These are phyloP conservation scores for Cebidichthys violaceus DNA, from an alignment of 2,113 vertebrate species.

Conservation along the genomic window DNA sequence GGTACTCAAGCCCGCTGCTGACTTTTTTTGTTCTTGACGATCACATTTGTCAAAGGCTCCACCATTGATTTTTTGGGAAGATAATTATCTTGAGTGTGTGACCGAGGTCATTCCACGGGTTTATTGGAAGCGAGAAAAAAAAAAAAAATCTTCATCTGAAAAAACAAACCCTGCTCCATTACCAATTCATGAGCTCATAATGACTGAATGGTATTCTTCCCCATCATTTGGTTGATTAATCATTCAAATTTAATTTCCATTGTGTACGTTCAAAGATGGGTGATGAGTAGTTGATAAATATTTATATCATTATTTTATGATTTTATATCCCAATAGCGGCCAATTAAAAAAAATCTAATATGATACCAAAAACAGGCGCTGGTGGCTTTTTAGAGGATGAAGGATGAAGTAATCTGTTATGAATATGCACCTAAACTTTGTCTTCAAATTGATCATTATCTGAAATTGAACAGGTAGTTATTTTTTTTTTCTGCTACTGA, in stretches of 20 bases:
- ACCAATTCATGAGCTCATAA: constrained; percentile 79
- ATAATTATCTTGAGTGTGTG: constrained; percentile 71
- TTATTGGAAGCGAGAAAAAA: constrained; percentile 72
- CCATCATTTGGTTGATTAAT: constrained; percentile 65
- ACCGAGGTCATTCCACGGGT: constrained; percentile 73
- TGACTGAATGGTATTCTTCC: constrained; percentile 63
- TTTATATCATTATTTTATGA: constrained; percentile 28
- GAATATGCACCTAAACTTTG: not conserved
- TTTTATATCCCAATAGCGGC: constrained; percentile 12
- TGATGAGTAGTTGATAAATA: constrained; percentile 51
- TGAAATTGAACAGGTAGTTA: not conserved
- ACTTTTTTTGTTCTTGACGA: constrained; percentile 62
- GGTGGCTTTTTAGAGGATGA: not conserved
- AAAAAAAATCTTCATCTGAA: constrained; percentile 58
- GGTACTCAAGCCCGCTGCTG: constrained; percentile 37
- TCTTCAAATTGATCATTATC: not conserved
- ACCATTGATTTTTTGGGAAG: constrained; percentile 75
- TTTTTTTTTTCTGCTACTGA: not conserved
- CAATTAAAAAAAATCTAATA: constrained; percentile 43
- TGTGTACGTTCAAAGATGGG: constrained; percentile 43
- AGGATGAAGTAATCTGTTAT: not conserved
- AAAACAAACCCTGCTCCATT: constrained; percentile 66
- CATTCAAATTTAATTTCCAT: constrained; percentile 57
- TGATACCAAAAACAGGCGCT: not conserved
- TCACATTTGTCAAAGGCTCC: constrained; percentile 70